A percentile compares a stretch with the other conserved stretches of the same genome.
Conservation (phyloP, 2,888 invertebrate species). For the Chrysotoxum bicinctum region DNA sequence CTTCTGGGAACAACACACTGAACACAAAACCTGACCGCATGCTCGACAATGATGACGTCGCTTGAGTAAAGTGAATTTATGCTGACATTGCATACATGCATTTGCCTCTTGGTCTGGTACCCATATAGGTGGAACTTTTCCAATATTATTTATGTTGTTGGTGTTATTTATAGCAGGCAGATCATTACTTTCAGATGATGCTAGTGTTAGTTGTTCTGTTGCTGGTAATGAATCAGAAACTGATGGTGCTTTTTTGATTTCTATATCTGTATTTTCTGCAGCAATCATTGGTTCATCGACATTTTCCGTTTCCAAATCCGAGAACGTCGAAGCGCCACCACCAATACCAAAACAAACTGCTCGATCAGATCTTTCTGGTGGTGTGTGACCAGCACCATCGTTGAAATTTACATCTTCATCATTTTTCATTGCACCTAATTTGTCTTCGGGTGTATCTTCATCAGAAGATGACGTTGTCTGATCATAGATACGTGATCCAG, state of each 20-base stretch:
- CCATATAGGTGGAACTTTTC: conserved; percentile 92
- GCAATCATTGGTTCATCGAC: conserved; percentile 25
- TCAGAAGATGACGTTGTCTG: conserved; percentile 74
- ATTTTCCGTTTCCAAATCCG: neutral
- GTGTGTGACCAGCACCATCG: conserved; percentile 56
- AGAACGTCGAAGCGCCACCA: neutral
- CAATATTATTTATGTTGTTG: conserved; percentile 82
- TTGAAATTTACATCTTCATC: conserved; percentile 22
- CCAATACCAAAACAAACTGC: neutral
- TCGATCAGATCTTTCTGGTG: conserved; percentile 46
- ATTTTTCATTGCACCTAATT: neutral
- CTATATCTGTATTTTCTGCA: neutral
- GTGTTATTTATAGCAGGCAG: conserved; percentile 73
- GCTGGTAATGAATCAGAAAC: neutral
- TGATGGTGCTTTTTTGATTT: neutral
- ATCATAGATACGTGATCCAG: conserved; percentile 71
- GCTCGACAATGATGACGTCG: conserved; percentile 94
- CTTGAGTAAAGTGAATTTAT: conserved; percentile 90
- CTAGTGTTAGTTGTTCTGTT: neutral
- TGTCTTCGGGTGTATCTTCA: conserved; percentile 58
- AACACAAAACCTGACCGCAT: conserved; percentile 92
- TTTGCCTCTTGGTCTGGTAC: conserved; percentile 91
- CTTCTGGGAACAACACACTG: conserved; percentile 89
- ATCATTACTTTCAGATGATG: conserved; percentile 5
- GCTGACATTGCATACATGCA: conserved; percentile 91